A percentile compares a stretch with the other conserved stretches of the same genome.
phyloP scores from a whole-genome alignment of 2,888 invertebrate genomes.

The Sisyra nigra region DNA sequence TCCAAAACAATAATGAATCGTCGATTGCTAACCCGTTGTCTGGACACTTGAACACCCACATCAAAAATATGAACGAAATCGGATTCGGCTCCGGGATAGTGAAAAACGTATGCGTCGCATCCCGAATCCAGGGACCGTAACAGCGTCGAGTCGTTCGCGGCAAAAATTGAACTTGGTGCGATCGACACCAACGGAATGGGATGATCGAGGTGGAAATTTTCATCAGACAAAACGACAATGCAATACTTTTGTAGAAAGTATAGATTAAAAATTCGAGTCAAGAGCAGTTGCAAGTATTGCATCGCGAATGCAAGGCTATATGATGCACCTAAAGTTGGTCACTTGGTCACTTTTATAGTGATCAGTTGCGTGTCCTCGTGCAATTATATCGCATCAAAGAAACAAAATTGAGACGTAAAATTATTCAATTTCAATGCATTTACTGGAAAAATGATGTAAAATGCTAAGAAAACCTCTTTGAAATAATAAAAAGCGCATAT shows the following conservation, averaged over 20 bases:
- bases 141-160: background rate
- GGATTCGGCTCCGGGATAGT: background rate
- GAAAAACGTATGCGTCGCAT: background rate
- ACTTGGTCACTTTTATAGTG: too few relatives aligned
- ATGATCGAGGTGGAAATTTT: background rate
- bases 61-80: background rate
- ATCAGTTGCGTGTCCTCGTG: too few relatives aligned
- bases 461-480: too few relatives aligned
- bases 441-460: too few relatives aligned
- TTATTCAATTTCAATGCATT: too few relatives aligned
- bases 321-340: too few relatives aligned
- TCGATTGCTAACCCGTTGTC: background rate
- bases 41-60: background rate
- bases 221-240: background rate
- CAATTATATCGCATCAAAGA: too few relatives aligned
- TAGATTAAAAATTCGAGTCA: background rate
- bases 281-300: background rate
- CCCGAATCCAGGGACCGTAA: background rate
- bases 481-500: too few relatives aligned
- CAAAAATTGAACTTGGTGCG: background rate
- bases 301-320: too few relatives aligned
- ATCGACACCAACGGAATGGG: background rate
- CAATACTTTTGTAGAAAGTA: background rate
- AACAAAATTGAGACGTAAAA: too few relatives aligned
- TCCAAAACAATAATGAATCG: background rate